A percentile compares a stretch with the other conserved stretches of the same genome.
Conservation (phyloP, 1,140 invertebrate species). For the Physella acuta region DNA sequence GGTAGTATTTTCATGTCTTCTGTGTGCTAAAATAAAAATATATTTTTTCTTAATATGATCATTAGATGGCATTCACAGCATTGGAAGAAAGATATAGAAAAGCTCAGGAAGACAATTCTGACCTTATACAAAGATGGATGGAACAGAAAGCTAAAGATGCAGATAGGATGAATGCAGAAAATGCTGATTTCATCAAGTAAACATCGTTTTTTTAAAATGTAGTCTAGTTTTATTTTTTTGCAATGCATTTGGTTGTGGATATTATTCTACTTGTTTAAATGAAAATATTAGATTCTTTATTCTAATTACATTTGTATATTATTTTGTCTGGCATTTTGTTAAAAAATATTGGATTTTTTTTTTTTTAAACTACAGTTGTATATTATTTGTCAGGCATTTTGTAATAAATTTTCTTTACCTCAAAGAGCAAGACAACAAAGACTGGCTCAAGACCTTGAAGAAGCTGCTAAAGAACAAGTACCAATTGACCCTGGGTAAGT, state of each 20-base stretch:
- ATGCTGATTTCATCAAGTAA: conserved; percentile 42
- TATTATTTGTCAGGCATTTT: too few species aligned
- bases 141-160: conserved; percentile 90
- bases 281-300: neutral
- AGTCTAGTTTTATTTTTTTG: too few species aligned
- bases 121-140: conserved; percentile 83
- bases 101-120: conserved; percentile 84
- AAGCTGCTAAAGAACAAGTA: conserved; percentile 75
- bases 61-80: conserved; percentile 75
- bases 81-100: conserved; percentile 87
- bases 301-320: neutral
- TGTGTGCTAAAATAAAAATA: too few species aligned
- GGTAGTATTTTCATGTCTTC: too few species aligned
- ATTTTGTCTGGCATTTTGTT: neutral
- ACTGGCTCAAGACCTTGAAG: conserved; percentile 86
- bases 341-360: neutral
- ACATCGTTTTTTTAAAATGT: neutral
- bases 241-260: too few species aligned
- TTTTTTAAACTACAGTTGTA: too few species aligned
- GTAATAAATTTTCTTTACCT: too few species aligned
- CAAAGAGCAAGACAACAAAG: conserved; percentile 69
- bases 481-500: conserved; percentile 7
- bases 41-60: too few species aligned
- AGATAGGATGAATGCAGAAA: conserved; percentile 64
- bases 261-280: neutral